Evolutionary conservation across 2,888 invertebrate species (phyloP), one percentile per base, ranked within the genome.

Genomic region (Drosophila tanythrix): DNA sequence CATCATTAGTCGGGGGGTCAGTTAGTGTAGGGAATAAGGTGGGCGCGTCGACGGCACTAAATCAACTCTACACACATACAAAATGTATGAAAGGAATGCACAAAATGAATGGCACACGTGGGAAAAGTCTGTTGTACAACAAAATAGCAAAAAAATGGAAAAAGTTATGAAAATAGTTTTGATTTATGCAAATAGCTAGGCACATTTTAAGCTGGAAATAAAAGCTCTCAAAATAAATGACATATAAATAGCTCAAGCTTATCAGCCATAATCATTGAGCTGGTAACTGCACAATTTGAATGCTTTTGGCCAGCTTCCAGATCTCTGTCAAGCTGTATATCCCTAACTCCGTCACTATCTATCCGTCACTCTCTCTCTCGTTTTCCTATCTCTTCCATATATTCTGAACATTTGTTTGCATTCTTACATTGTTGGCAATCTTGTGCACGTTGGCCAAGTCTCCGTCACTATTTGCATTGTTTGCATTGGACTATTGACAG

Each of bases 81-180:
- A 76, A 60, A 80, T 61, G 53, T 66, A 36, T 67, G 46, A 55
- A 66, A 63, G 53, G 50, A 63, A 60, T 60, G 61, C 38, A 73
- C 57, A 60, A 83, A 85, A 88, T 88, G 77, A 82, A 88, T 82
- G 80, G 78, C 70, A 77, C 85, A 85, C 88, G 74, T 79, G 88
- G 85, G 88, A 79, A 62, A 70, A 50, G 52, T 52, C 57, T 38
- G 31, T 55, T 46, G 74, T 36, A 62, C 50, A 43, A 40, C 70
- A 65, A 66, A 67, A 59, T 55, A 51, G 1, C 64, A 69, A 51
- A 59, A 53, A 59, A 76, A 62, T 2, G 4, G 8, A 31, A 40
- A 43, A 57, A 43, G 57, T 57, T 57, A 21, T 57, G 43, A 21
- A 31, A n/a, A 71, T 71, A 72, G 74, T 75, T 81, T 72, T 88